Percentiles rank a stretch among this genome's conserved stretches.
phyloP scores from a whole-genome alignment of 2,888 invertebrate species.

The Icerya purchasi region DNA sequence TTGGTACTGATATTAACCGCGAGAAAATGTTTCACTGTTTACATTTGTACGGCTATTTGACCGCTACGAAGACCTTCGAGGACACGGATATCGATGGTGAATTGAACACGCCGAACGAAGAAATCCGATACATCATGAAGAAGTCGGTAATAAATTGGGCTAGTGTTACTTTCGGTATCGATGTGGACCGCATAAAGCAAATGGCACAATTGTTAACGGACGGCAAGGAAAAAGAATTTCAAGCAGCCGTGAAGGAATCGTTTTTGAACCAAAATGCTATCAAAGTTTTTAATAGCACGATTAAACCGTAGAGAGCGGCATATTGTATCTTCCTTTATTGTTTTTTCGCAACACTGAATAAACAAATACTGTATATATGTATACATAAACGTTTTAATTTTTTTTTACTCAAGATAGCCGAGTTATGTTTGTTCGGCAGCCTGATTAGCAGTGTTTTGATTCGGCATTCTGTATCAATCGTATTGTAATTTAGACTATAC shows the following conservation, averaged over 20 bases:
- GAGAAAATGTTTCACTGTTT: background rate
- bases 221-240: slow-evolving; percentile 49
- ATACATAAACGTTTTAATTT: no score
- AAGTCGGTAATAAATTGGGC: background rate
- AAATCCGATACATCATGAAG: background rate
- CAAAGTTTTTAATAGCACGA: no score
- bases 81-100: background rate
- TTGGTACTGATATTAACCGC: background rate
- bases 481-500: no score
- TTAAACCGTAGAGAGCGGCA: no score
- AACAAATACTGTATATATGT: no score
- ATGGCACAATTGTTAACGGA: background rate
- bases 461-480: no score
- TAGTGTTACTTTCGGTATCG: background rate
- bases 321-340: no score
- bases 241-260: slow-evolving; percentile 35
- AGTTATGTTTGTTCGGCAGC: no score
- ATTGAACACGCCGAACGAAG: background rate
- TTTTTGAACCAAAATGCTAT: no score
- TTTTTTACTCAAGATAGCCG: no score
- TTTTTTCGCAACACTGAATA: no score
- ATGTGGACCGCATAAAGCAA: background rate
- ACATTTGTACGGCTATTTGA: background rate
- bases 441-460: no score
- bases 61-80: background rate